Conservation (phyloP, 1,140 invertebrate genomes). For the Anastatus disparis region DNA sequence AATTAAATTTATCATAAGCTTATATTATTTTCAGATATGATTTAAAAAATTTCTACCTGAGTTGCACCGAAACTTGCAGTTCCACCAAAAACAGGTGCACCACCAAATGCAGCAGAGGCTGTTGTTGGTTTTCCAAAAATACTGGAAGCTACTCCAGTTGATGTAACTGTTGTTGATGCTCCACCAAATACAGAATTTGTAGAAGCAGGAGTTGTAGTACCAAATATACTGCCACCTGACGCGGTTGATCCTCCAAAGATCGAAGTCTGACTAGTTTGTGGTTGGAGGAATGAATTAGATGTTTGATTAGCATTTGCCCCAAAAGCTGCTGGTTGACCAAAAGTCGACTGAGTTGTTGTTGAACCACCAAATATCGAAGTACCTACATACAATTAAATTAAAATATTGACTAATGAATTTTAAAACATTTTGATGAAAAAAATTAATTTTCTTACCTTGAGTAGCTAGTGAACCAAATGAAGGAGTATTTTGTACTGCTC, state of each 20-base stretch:
- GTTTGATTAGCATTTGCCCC: constrained; percentile 36
- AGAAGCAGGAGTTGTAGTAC: background rate
- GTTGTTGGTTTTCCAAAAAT: constrained; percentile 48
- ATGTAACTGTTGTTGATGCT: constrained; percentile 36
- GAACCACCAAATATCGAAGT: constrained; percentile 51
- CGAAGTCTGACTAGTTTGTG: constrained; percentile 41
- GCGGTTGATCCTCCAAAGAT: constrained; percentile 28
- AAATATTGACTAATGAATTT: background rate
- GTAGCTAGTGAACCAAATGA: constrained; percentile 41
- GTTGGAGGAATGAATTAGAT: constrained; percentile 51
- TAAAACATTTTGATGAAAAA: too few species aligned
- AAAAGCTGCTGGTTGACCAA: constrained; percentile 51
- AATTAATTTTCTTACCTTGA: constrained; percentile 35
- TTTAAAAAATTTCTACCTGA: constrained; percentile 1
- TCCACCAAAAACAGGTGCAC: constrained; percentile 54
- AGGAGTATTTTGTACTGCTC: constrained; percentile 39
- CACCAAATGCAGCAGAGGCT: constrained; percentile 49
- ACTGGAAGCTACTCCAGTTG: background rate
- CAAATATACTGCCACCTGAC: constrained; percentile 3
- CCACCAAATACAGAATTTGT: constrained; percentile 45
- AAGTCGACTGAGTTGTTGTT: constrained; percentile 46
- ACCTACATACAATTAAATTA: constrained; percentile 1
- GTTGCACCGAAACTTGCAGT: constrained; percentile 35
- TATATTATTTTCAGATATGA: too few species aligned
- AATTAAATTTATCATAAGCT: background rate